Evolutionary conservation across 2,113 vertebrate genomes (phyloP).

Genomic region (Pluvialis apricaria): DNA sequence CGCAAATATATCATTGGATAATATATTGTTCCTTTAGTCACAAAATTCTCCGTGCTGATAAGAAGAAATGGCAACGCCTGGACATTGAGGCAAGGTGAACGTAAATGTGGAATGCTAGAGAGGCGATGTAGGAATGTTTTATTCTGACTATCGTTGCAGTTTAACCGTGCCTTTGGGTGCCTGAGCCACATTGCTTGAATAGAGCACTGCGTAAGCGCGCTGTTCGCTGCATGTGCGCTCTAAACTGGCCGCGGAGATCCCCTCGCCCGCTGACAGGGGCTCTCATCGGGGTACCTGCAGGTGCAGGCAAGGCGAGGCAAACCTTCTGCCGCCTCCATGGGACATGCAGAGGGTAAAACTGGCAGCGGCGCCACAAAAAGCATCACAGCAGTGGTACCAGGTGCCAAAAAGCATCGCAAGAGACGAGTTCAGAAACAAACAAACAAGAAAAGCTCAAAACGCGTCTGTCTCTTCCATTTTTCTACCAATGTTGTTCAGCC

Average conservation of each 20-base stretch:
- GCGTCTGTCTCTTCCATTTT: neutral
- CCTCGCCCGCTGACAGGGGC: no score
- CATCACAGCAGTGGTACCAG: neutral
- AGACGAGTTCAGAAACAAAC: neutral
- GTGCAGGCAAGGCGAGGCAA: rapidly evolving
- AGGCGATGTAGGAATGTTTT: rapidly evolving
- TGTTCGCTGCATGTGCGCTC: rapidly evolving
- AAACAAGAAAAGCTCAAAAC: neutral
- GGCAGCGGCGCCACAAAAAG: rapidly evolving
- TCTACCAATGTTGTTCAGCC: neutral
- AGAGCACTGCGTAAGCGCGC: rapidly evolving
- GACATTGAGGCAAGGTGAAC: rapidly evolving
- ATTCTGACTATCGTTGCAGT: rapidly evolving
- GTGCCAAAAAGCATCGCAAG: neutral
- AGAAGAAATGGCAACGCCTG: neutral
- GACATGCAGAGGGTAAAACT: rapidly evolving
- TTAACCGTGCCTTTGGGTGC: neutral
- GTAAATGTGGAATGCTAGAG: neutral
- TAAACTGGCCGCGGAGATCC: rapidly evolving
- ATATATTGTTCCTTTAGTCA: neutral
- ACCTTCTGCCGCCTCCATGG: rapidly evolving
- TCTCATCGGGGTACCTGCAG: neutral
- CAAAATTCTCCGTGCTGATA: neutral
- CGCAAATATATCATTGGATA: neutral
- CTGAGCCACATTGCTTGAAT: rapidly evolving